Evolutionary conservation across 1,140 invertebrate species (phyloP).

Genomic region (Diabrotica virgifera): DNA sequence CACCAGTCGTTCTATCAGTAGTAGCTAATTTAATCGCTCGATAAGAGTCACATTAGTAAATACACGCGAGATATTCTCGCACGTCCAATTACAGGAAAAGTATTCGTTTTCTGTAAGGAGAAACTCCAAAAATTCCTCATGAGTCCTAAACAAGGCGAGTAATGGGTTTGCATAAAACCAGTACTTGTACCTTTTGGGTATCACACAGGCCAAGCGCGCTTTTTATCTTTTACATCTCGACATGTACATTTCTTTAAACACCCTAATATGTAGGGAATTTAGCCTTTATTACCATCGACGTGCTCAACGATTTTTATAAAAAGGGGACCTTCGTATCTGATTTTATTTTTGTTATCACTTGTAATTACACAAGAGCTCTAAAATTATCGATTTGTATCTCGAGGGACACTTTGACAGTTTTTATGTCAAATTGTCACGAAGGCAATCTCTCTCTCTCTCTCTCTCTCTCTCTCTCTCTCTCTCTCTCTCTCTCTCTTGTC

Average conservation of each 20-base stretch:
- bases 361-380: no score
- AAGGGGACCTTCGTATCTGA: no score
- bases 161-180: constrained; percentile 13
- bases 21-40: no score
- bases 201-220: constrained; percentile 17
- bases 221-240: constrained; percentile 19
- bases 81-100: constrained; percentile 4
- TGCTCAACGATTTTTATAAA: neutral
- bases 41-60: neutral
- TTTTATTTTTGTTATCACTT: no score
- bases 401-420: no score
- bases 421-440: no score
- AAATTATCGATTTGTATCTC: no score
- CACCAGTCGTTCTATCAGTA: no score
- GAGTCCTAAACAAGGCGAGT: constrained; percentile 11
- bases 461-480: no score
- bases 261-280: constrained; percentile 20
- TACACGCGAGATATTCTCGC: neutral
- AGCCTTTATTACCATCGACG: neutral
- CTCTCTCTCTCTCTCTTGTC: no score
- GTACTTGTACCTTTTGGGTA: constrained; percentile 18
- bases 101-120: constrained; percentile 1
- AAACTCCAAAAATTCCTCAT: constrained; percentile 6
- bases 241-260: constrained; percentile 17
- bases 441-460: no score